Percentiles rank a stretch among this genome's conserved stretches.
phyloP scores from a whole-genome alignment of 2,888 invertebrate species.

The Toxonevra muliebris region DNA sequence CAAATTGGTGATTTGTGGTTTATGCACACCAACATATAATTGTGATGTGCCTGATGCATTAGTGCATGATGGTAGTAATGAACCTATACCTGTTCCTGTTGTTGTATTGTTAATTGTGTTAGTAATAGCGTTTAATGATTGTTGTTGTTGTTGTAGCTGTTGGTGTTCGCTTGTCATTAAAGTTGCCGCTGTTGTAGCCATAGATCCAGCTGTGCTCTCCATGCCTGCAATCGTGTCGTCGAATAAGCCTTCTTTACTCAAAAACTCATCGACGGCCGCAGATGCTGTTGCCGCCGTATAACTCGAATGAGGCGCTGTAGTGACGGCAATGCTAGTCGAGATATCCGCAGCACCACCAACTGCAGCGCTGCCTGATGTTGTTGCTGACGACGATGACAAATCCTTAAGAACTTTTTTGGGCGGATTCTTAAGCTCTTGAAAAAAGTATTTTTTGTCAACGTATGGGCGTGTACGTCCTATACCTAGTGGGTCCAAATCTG shows the following conservation, averaged over 20 bases:
- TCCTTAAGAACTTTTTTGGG: constrained; percentile 93
- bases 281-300: constrained; percentile 30
- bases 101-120: constrained; percentile 21
- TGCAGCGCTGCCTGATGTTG: constrained; percentile 19
- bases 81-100: constrained; percentile 27
- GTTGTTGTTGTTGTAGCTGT: constrained; percentile 28
- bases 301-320: constrained; percentile 16
- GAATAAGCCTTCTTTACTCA: constrained; percentile 46
- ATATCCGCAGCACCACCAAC: constrained; percentile 18
- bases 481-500: constrained; percentile 91
- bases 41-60: constrained; percentile 24
- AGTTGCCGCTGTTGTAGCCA: constrained; percentile 38
- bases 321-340: background rate
- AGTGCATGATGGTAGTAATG: background rate
- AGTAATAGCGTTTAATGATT: constrained; percentile 31
- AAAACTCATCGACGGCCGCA: constrained; percentile 46
- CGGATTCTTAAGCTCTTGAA: constrained; percentile 94
- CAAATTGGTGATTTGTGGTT: constrained; percentile 16
- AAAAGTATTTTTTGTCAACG: constrained; percentile 95
- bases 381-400: constrained; percentile 64
- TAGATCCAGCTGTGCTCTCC: constrained; percentile 26
- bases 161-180: constrained; percentile 31
- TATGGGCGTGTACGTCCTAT: constrained; percentile 92
- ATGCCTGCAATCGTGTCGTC: constrained; percentile 39
- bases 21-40: constrained; percentile 35